Evolutionary conservation across 2,797 vertebrate genomes (phyloP).

Genomic region (Gila robusta): DNA sequence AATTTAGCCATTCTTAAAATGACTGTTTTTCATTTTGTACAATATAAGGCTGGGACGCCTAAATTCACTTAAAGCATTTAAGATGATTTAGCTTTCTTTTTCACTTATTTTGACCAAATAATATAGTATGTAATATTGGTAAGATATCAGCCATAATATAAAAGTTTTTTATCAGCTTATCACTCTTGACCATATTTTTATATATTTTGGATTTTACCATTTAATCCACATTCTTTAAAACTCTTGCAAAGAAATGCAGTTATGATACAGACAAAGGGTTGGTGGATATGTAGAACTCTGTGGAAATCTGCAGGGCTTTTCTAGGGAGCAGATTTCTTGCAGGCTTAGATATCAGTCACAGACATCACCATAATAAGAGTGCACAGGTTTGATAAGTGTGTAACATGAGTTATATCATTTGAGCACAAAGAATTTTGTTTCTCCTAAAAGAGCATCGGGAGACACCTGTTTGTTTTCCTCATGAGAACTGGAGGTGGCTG

Average conservation of each 20-base stretch:
- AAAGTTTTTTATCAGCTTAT: neutral
- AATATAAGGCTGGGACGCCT: neutral
- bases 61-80: neutral
- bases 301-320: neutral
- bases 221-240: neutral
- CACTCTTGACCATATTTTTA: neutral
- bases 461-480: conserved; percentile 24
- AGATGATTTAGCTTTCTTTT: neutral
- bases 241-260: neutral
- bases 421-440: neutral
- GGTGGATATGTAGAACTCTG: neutral
- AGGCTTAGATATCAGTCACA: neutral
- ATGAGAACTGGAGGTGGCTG: conserved; percentile 29
- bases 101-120: conserved; percentile 1
- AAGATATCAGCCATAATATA: neutral
- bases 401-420: conserved; percentile 1
- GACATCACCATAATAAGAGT: neutral
- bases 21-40: neutral
- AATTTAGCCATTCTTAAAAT: neutral
- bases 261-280: neutral
- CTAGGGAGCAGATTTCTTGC: neutral
- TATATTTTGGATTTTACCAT: neutral
- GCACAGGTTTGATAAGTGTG: conserved; percentile 5
- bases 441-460: conserved; percentile 9
- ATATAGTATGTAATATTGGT: neutral